Evolutionary conservation across 2,888 invertebrate species (phyloP), one percentile per base, ranked within the genome.

Genomic region (Ptychoptera albimana): DNA sequence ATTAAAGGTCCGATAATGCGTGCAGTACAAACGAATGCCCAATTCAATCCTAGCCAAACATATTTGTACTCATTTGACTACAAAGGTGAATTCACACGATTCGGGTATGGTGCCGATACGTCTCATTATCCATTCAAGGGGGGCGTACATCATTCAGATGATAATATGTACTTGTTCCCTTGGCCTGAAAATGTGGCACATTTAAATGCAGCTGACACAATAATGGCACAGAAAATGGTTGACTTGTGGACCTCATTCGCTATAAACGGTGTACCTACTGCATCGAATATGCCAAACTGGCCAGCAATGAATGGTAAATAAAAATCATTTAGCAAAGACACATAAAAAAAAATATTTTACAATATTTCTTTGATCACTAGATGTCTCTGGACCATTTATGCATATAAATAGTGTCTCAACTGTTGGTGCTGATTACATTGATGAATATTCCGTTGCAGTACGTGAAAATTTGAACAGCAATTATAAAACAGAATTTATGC

Each of bases 101-200:
- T 68, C 53, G 63, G 66, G 2, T 69, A 66, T 52, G 57, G 60
- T 7, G 59, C 60, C 39, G 56, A 55, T 9, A 60, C 61, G 32
- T 50, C 55, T 0, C 62, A 64, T 31, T 68, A 67, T 55, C 68
- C 69, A 0, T 69, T 69, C 45, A 57, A 65, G 46, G 69, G 68
- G 5, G 70, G 74, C 2, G 68, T 70, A 2, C 71, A 73, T 49
- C 75, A 76, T 53, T 73, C 74, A 1, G 70, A 76, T 51, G 75
- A 77, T 48, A 63, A 74, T 29, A 66, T 74, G n/a, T 72, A 75
- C 52, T 51, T 75, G n/a, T 76, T 74, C 55, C 56, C 56, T 11
- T 53, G 46, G 41, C 63, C 65, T 2, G 53, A 58, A 11, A 52
- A 58, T 46, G 54, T 59, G 10, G 59, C 60, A 41, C 46, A 50